Evolutionary conservation across 2,113 vertebrate genomes (phyloP).

Genomic region (Aix galericulata): DNA sequence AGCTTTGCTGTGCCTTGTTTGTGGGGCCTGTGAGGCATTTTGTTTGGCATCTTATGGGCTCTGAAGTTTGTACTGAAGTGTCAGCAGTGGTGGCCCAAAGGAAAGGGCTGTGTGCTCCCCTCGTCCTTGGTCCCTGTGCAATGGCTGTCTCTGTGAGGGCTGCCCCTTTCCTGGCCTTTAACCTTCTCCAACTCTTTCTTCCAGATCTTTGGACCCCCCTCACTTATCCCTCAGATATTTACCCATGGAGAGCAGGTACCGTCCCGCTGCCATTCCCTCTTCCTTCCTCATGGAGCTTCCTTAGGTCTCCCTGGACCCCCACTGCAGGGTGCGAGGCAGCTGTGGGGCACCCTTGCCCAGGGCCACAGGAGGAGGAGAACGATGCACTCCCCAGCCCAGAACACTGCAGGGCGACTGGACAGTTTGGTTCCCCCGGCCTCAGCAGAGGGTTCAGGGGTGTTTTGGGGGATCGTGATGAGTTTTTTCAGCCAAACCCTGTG

Average conservation of each 20-base stretch:
- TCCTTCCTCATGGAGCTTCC: neutral
- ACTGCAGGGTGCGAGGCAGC: neutral
- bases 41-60: neutral
- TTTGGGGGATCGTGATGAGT: neutral
- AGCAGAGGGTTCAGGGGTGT: neutral
- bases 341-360: neutral
- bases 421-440: neutral
- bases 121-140: neutral
- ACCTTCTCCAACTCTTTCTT: slow-evolving; percentile 78
- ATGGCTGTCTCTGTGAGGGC: slow-evolving; percentile 51
- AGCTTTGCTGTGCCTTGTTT: slow-evolving; percentile 3
- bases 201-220: slow-evolving; percentile 84
- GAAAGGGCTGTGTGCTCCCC: rapidly evolving
- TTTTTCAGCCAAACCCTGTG: neutral
- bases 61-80: slow-evolving; percentile 10
- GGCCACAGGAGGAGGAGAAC: neutral
- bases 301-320: neutral
- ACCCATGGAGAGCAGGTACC: slow-evolving; percentile 82
- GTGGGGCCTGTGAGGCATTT: neutral
- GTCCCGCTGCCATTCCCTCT: slow-evolving; percentile 60
- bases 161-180: slow-evolving; percentile 59
- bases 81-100: neutral
- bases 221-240: slow-evolving; percentile 83
- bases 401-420: neutral
- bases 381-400: neutral